These are phyloP conservation scores for Willisornis vidua DNA, from an alignment of 2,113 vertebrate genomes.

Conservation along the genomic window DNA sequence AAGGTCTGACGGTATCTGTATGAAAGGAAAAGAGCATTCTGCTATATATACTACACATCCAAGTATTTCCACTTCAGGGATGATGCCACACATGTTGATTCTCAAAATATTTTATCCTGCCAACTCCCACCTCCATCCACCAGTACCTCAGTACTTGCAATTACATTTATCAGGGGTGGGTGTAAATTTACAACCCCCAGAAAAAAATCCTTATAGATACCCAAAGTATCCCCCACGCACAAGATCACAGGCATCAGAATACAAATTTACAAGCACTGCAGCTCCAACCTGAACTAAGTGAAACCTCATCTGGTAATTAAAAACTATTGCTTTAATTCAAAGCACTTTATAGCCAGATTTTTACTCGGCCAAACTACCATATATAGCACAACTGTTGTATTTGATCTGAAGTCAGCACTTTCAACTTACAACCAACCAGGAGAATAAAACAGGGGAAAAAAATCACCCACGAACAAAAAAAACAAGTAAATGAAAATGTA, in stretches of 20 bases:
- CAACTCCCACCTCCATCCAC: not conserved
- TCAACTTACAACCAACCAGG: not conserved
- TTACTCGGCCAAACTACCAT: not conserved
- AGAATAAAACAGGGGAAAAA: not conserved
- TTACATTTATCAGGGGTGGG: not conserved
- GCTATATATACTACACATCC: not conserved
- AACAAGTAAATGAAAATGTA: not conserved
- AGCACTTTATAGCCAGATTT: not conserved
- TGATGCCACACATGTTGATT: not conserved
- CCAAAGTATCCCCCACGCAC: not conserved
- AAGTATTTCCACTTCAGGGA: not conserved
- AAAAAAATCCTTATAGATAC: not conserved
- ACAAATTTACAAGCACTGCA: not conserved
- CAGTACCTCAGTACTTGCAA: not conserved
- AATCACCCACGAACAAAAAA: not conserved
- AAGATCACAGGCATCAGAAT: not conserved
- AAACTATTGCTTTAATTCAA: not conserved
- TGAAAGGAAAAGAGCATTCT: not conserved
- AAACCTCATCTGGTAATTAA: not conserved
- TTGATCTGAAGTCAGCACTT: not conserved
- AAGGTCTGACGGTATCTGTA: conserved; percentile 94
- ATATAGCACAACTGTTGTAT: not conserved
- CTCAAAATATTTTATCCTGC: not conserved
- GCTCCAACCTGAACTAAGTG: not conserved
- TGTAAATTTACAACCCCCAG: not conserved